Evolutionary conservation across 2,888 invertebrate genomes (phyloP).

Genomic region (Nineta flava): DNA sequence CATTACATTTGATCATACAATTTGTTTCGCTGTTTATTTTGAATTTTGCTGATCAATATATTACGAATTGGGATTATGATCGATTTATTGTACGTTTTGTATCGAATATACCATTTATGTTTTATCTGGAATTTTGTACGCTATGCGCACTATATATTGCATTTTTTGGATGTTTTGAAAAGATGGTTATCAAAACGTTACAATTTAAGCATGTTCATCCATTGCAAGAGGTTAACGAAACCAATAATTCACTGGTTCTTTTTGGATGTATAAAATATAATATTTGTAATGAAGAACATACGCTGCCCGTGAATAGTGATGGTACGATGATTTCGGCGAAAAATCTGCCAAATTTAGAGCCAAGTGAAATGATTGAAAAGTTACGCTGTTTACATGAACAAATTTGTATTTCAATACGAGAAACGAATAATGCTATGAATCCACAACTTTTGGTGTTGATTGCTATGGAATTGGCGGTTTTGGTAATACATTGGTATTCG

Average conservation of each 20-base stretch:
- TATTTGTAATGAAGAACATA: constrained; percentile 20
- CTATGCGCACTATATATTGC: constrained; percentile 17
- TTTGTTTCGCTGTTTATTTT: constrained; percentile 16
- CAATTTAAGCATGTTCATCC: constrained; percentile 23
- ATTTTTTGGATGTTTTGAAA: constrained; percentile 25
- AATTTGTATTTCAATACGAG: constrained; percentile 21
- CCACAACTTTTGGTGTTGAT: constrained; percentile 23
- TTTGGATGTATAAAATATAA: constrained; percentile 20
- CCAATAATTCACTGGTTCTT: constrained; percentile 20
- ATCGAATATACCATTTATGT: constrained; percentile 20
- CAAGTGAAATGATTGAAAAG: constrained; percentile 20
- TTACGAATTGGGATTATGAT: constrained; percentile 16
- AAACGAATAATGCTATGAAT: constrained; percentile 22
- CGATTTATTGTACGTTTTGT: constrained; percentile 18
- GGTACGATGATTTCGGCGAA: background rate
- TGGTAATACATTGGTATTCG: constrained; percentile 26
- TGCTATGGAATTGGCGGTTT: constrained; percentile 21
- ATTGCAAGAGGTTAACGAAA: constrained; percentile 19
- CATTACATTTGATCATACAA: constrained; percentile 13
- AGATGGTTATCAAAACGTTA: constrained; percentile 19
- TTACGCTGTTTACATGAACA: constrained; percentile 24
- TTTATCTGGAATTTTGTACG: constrained; percentile 20
- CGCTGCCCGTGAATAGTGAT: background rate
- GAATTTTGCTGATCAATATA: constrained; percentile 17
- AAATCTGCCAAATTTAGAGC: no score